Evolutionary conservation across 1,140 invertebrate species (phyloP), one percentile per base, ranked within the genome.

Genomic region (Nephila pilipes): DNA sequence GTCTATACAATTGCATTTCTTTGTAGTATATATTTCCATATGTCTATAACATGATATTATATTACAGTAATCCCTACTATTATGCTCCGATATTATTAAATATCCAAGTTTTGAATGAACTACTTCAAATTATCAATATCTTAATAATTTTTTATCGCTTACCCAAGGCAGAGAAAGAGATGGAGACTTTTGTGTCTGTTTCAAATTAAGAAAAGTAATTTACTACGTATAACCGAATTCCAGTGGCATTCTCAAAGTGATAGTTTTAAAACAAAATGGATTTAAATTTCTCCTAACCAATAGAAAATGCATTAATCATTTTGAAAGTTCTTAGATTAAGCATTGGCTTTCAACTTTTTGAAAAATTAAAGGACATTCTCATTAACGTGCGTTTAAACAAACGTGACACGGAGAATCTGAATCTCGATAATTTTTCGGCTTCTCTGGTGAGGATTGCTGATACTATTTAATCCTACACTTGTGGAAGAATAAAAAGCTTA

Each of bases 381-480:
- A 60, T 85, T 85, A 57, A 85, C 83, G 55, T 60, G 55, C 32
- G 57, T 60, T 60, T 60, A 32, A 55, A 83, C 25, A 83, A 85
- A 85, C 29, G 29, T 38, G 63, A 65, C 83, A 85, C 83, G 29
- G 36, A 4, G 60, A 88, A 65, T 38, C 38, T 65, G 38, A 12
- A 65, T 65, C 36, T 58, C 58, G 63, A 58, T 65, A 69, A 65
- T 88, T 69, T 46, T 69, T 54, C 36, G 60, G 63, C 54, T 55
- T 57, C 14, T 57, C n/a, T 58, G 25, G 58, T 88, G 60, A 88
- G 20, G 55, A 80, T 80, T 55, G 22, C 75, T 80, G 69, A 80
- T 58, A 90, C 88, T 58, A 90, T 90, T 80, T 90, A 90, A 90
- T 90, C 88, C 88, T 75, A 20, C 65, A 90, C 88, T 90, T 80